phyloP scores from a whole-genome alignment of 2,113 vertebrate species.

The Cairina moschata region DNA sequence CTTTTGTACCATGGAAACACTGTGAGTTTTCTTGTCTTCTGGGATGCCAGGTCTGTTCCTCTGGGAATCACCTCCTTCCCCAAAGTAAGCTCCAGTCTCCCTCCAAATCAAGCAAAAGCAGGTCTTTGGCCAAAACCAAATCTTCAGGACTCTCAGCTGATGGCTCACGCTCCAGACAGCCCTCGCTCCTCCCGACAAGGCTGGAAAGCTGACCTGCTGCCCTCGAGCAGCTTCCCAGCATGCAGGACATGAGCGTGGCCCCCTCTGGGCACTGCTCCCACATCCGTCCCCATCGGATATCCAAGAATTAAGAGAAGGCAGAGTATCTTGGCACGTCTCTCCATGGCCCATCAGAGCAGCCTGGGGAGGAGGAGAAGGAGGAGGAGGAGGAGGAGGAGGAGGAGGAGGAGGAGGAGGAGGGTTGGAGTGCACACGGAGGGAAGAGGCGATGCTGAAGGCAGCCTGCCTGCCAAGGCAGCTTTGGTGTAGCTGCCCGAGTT shows the following conservation, averaged over 20 bases:
- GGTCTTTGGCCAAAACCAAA: background rate
- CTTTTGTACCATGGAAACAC: background rate
- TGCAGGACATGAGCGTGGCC: accelerated
- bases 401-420: background rate
- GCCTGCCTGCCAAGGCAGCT: background rate
- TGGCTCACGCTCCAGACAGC: background rate
- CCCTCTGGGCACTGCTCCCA: background rate
- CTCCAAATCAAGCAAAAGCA: background rate
- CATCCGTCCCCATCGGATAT: background rate
- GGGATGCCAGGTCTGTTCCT: background rate
- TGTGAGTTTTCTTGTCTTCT: background rate
- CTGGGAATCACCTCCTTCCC: background rate
- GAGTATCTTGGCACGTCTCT: background rate
- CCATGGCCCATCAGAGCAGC: background rate
- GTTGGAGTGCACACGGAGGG: background rate
- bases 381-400: background rate
- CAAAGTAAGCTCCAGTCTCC: background rate
- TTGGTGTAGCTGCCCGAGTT: background rate
- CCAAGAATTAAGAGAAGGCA: background rate
- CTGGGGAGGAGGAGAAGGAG: background rate
- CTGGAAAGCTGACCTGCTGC: background rate
- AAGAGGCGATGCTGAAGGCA: background rate
- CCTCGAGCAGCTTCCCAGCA: background rate
- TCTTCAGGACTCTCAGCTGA: background rate
- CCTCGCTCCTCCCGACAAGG: background rate